These are phyloP conservation scores for Lasioglossum baleicum DNA, from an alignment of 1,140 invertebrate genomes.

Conservation along the genomic window DNA sequence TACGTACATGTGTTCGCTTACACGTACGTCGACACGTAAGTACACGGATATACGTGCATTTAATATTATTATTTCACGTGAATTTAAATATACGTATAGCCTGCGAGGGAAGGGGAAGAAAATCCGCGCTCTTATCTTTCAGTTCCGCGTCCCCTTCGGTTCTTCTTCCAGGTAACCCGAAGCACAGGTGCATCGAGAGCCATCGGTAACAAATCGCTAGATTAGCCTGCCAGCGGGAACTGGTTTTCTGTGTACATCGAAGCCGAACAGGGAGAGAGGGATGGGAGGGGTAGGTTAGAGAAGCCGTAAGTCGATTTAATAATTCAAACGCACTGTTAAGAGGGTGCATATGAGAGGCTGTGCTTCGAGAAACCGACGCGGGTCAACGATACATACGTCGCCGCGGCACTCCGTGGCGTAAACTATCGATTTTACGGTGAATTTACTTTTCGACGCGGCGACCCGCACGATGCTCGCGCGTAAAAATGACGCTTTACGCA, in stretches of 20 bases:
- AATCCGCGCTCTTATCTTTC: conserved; percentile 40
- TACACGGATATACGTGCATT: too few relatives aligned
- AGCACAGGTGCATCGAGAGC: conserved; percentile 54
- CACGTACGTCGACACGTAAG: too few relatives aligned
- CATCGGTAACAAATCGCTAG: conserved; percentile 55
- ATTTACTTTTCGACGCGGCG: conserved; percentile 38
- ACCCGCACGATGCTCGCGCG: conserved; percentile 2
- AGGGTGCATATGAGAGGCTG: conserved; percentile 36
- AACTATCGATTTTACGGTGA: conserved; percentile 49
- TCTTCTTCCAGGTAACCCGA: conserved; percentile 34
- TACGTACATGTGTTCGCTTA: too few relatives aligned
- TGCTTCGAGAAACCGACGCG: conserved; percentile 1
- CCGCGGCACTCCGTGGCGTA: conserved; percentile 22
- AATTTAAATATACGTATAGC: too few relatives aligned
- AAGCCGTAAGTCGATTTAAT: conserved; percentile 58
- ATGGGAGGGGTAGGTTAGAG: background rate
- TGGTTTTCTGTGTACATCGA: conserved; percentile 52
- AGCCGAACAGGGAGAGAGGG: conserved; percentile 21
- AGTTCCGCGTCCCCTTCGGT: background rate
- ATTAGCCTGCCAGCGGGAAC: conserved; percentile 51
- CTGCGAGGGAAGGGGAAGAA: background rate
- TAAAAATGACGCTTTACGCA: conserved; percentile 46
- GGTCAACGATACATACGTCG: conserved; percentile 45
- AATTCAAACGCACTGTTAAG: conserved; percentile 53
- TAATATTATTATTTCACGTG: too few relatives aligned